Conservation (phyloP, 2,113 vertebrate genomes). For the Thymallus thymallus region DNA sequence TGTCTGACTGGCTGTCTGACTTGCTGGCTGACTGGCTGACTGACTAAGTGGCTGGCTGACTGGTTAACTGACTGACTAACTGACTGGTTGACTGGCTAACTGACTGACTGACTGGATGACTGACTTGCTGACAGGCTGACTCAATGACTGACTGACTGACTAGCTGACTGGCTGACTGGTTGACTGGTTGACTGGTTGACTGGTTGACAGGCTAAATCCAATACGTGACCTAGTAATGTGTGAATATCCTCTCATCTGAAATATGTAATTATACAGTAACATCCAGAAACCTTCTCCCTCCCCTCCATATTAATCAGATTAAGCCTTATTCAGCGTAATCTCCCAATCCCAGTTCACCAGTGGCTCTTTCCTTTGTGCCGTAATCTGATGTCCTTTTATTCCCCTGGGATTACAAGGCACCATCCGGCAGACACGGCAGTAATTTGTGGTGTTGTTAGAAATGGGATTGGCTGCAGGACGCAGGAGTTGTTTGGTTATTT, state of each 20-base stretch:
- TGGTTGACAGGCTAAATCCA: too few relatives aligned
- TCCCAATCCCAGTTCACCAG: constrained; percentile 69
- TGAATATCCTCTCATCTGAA: constrained; percentile 59
- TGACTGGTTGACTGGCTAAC: constrained; percentile 3
- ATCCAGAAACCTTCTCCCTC: constrained; percentile 51
- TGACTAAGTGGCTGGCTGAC: too few relatives aligned
- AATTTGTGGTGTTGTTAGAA: constrained; percentile 58
- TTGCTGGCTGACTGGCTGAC: too few relatives aligned
- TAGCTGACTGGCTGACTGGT: too few relatives aligned
- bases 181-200: too few relatives aligned
- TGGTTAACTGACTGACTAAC: too few relatives aligned
- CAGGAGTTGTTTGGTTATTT: constrained; percentile 14
- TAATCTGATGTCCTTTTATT: constrained; percentile 76
- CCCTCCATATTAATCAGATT: constrained; percentile 72
- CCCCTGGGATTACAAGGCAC: constrained; percentile 59
- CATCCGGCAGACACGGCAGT: constrained; percentile 32
- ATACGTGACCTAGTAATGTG: constrained; percentile 63
- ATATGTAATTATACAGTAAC: constrained; percentile 61
- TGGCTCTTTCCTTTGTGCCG: constrained; percentile 55
- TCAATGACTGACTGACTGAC: neutral
- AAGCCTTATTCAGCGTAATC: constrained; percentile 48
- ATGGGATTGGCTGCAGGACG: constrained; percentile 37
- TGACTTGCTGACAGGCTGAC: neutral
- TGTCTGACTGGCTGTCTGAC: too few relatives aligned
- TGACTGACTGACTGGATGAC: constrained; percentile 14